phyloP scores from a whole-genome alignment of 2,888 invertebrate species.

The Encarsia formosa region DNA sequence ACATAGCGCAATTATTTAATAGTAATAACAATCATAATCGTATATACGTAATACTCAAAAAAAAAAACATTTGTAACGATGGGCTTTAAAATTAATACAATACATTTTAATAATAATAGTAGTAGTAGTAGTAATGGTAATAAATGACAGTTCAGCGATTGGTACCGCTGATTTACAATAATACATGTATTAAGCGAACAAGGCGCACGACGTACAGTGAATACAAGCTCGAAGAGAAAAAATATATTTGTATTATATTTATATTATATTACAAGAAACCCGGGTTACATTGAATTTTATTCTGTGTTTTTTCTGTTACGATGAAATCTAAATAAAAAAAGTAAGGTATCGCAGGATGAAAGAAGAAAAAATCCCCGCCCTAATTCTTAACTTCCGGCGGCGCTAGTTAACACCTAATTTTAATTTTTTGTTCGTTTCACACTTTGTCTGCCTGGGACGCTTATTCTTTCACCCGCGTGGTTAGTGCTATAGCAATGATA shows the following conservation, averaged over 20 bases:
- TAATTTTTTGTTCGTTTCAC: too few relatives aligned
- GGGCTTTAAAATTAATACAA: conserved; percentile 29
- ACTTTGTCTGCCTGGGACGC: too few relatives aligned
- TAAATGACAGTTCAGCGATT: conserved; percentile 33
- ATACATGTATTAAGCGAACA: conserved; percentile 22
- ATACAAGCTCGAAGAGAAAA: conserved; percentile 7
- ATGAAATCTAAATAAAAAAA: too few relatives aligned
- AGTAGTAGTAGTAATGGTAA: conserved; percentile 33
- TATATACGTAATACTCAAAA: conserved; percentile 33
- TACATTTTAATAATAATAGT: conserved; percentile 28
- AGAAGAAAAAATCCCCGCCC: too few relatives aligned
- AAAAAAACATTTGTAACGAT: conserved; percentile 28
- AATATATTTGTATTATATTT: background rate
- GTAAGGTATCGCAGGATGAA: too few relatives aligned
- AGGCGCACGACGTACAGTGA: conserved; percentile 20
- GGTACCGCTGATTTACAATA: conserved; percentile 24
- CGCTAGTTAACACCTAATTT: too few relatives aligned
- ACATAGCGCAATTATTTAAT: conserved; percentile 31
- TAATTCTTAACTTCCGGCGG: too few relatives aligned
- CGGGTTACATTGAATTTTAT: background rate
- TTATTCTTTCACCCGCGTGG: too few relatives aligned
- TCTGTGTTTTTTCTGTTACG: too few relatives aligned
- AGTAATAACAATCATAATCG: conserved; percentile 40
- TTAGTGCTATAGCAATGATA: too few relatives aligned
- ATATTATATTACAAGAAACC: background rate